phyloP scores from a whole-genome alignment of 2,113 vertebrate genomes.

The Sylvilagus bachmani region DNA sequence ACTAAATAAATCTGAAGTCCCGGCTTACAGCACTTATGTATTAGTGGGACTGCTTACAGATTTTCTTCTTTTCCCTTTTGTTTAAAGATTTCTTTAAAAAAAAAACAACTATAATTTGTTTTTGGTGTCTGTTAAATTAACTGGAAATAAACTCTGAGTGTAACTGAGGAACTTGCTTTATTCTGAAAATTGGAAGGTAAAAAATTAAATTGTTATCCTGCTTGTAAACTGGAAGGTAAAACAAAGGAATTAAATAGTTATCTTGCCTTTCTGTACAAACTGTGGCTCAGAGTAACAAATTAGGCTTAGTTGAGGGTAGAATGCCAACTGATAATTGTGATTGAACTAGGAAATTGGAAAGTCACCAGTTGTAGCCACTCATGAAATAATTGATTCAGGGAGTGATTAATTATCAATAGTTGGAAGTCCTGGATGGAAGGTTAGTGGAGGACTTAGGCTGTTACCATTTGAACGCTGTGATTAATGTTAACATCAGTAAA shows the following conservation, averaged over 20 bases:
- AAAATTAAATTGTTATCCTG: slow-evolving; percentile 5
- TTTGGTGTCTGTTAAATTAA: slow-evolving; percentile 14
- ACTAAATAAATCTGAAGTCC: neutral
- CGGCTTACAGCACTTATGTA: neutral
- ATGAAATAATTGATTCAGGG: neutral
- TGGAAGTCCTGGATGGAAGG: neutral
- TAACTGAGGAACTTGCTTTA: slow-evolving; percentile 21
- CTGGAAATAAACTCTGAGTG: slow-evolving; percentile 2
- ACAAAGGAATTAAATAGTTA: slow-evolving; percentile 26
- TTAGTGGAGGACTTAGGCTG: neutral
- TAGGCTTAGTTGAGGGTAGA: neutral
- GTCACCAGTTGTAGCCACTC: neutral
- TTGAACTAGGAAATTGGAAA: slow-evolving; percentile 11
- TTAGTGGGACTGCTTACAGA: neutral
- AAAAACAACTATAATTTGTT: neutral
- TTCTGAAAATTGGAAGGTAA: slow-evolving; percentile 15
- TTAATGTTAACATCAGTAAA: neutral
- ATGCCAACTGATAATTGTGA: neutral
- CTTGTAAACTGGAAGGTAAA: neutral
- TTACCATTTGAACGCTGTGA: neutral
- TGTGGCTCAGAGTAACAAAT: neutral
- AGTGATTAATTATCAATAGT: neutral
- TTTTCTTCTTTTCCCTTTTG: neutral
- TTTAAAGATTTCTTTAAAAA: slow-evolving; percentile 27
- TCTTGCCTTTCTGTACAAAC: slow-evolving; percentile 12